Percentiles rank a stretch among this genome's conserved stretches.
phyloP scores from a whole-genome alignment of 37 sponge, comb jelly and placozoan genomes.

The Cliona cf. orientalis region DNA sequence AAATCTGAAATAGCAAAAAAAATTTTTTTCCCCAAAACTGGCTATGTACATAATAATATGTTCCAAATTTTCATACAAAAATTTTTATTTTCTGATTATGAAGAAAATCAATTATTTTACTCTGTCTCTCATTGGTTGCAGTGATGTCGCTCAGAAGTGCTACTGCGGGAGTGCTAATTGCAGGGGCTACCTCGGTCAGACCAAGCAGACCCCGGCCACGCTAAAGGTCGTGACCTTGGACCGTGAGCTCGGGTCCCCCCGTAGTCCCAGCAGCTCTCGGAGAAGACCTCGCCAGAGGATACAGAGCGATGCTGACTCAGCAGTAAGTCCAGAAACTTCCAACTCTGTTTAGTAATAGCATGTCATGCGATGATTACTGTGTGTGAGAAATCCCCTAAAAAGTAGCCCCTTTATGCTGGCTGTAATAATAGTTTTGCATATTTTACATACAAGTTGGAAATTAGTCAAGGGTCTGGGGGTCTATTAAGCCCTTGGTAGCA shows the following conservation, averaged over 20 bases:
- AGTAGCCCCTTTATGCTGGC: too few species aligned
- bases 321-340: constrained; percentile 10
- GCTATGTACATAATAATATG: not conserved
- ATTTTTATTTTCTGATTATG: not conserved
- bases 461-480: too few species aligned
- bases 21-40: not conserved
- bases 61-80: not conserved
- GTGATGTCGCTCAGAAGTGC: constrained; percentile 93
- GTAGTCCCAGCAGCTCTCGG: constrained; percentile 4
- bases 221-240: too few species aligned
- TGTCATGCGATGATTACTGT: too few species aligned
- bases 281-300: not conserved
- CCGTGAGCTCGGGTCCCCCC: not conserved
- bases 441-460: too few species aligned
- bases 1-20: too few species aligned
- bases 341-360: too few species aligned
- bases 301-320: constrained; percentile 19
- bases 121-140: constrained; percentile 17
- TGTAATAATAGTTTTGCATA: too few species aligned
- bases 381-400: too few species aligned
- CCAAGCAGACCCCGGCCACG: constrained; percentile 40
- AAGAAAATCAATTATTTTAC: not conserved
- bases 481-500: too few species aligned
- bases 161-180: constrained; percentile 95
- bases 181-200: constrained; percentile 87